Evolutionary conservation across 2,113 vertebrate genomes (phyloP).

Genomic region (Tretioscincus oriximinensis): DNA sequence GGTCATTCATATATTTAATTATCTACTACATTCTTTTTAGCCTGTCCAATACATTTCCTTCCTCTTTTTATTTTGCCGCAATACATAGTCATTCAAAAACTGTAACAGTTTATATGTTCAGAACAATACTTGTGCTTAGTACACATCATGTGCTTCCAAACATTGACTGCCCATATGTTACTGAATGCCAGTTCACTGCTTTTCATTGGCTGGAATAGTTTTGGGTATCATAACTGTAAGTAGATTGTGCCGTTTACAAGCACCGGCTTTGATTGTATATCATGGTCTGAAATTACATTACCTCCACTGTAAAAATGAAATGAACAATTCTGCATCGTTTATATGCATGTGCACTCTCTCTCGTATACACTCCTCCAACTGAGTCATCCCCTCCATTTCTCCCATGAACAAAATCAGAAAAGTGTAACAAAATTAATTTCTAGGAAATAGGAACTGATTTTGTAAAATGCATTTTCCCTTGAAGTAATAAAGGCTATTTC

Average conservation of each 20-base stretch:
- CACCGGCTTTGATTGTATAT: background rate
- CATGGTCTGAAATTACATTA: background rate
- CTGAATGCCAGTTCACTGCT: too few species aligned
- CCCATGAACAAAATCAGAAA: background rate
- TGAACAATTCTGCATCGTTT: background rate
- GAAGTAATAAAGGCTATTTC: background rate
- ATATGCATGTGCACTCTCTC: too few species aligned
- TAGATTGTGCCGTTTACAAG: background rate
- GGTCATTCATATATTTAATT: background rate
- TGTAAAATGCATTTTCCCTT: background rate
- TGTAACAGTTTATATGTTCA: background rate
- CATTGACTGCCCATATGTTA: too few species aligned
- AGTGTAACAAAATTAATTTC: background rate
- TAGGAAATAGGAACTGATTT: background rate
- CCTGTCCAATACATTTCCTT: background rate
- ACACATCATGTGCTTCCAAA: too few species aligned
- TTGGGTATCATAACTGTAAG: too few species aligned
- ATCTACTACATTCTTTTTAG: background rate
- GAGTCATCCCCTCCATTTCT: background rate
- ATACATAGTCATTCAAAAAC: slow-evolving; percentile 1
- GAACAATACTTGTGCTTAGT: too few species aligned
- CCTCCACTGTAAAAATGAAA: background rate
- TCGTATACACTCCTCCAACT: background rate
- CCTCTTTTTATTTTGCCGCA: slow-evolving; percentile 6
- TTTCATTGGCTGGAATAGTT: too few species aligned